Conservation (phyloP, 1,140 invertebrate species). For the Ruditapes philippinarum region DNA sequence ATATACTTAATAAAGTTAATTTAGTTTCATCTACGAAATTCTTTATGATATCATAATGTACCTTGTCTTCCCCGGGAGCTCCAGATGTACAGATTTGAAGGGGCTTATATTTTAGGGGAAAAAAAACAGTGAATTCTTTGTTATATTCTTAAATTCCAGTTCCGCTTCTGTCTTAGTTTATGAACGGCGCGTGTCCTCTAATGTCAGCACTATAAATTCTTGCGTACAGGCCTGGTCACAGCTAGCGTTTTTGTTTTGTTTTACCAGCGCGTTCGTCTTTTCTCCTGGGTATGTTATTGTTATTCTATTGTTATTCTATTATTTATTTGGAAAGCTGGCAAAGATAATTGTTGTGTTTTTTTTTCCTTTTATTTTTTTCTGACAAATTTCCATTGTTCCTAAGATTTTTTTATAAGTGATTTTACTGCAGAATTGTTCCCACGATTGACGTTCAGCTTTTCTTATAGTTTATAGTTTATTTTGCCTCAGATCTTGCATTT, state of each 20-base stretch:
- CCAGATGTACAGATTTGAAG: not conserved
- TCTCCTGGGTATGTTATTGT: not conserved
- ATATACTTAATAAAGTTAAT: not conserved
- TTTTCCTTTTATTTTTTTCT: not conserved
- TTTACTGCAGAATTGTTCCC: conserved; percentile 7
- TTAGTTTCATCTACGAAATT: not conserved
- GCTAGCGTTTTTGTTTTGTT: not conserved
- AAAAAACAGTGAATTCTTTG: not conserved
- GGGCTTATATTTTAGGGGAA: not conserved
- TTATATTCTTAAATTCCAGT: not conserved
- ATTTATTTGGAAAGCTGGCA: not conserved
- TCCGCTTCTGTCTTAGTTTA: not conserved
- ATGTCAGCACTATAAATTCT: not conserved
- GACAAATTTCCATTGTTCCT: not conserved
- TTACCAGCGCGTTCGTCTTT: not conserved
- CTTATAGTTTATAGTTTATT: conserved; percentile 13
- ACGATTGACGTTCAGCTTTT: not conserved
- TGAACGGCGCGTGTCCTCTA: not conserved
- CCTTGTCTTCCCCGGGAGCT: not conserved
- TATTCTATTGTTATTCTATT: too few species aligned
- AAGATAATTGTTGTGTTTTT: not conserved
- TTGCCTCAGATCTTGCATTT: not conserved
- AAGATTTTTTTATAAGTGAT: not conserved
- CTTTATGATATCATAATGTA: conserved; percentile 17
- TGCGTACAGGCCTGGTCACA: not conserved